Conservation (phyloP, 23 tunicate species). For the Ciona savignyi region DNA sequence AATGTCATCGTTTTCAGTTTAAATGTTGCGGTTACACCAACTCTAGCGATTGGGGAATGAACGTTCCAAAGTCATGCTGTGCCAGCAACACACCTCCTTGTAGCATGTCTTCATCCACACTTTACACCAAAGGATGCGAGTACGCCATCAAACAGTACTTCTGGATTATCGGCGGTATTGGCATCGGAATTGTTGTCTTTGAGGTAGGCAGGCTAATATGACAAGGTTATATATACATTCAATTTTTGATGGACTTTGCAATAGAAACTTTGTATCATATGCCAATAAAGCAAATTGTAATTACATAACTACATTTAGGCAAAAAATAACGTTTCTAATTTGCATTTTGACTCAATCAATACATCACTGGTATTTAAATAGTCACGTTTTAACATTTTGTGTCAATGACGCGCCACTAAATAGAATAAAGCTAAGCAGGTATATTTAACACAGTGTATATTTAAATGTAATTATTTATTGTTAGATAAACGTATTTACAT, state of each 20-base stretch:
- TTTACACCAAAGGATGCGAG: constrained; percentile 36
- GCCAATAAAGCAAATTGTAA: too few relatives aligned
- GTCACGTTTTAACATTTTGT: too few relatives aligned
- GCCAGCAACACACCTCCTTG: not conserved
- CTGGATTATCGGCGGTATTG: constrained; percentile 66
- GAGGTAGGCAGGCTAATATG: constrained; percentile 41
- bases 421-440: too few relatives aligned
- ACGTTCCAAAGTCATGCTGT: constrained; percentile 6
- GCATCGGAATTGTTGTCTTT: constrained; percentile 37
- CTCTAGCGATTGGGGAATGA: constrained; percentile 29
- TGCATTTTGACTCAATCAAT: too few relatives aligned
- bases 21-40: constrained; percentile 53
- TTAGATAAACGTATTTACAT: too few relatives aligned
- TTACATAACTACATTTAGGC: too few relatives aligned
- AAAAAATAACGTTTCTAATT: not conserved
- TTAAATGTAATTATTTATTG: too few relatives aligned
- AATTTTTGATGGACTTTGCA: constrained; percentile 40
- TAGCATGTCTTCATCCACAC: not conserved
- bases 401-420: too few relatives aligned
- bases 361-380: too few relatives aligned
- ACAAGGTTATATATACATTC: constrained; percentile 14
- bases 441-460: too few relatives aligned
- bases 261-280: constrained; percentile 31
- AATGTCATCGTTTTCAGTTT: constrained; percentile 18
- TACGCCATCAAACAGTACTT: constrained; percentile 21